Base-by-base conservation (phyloP, 2,113 vertebrate genomes). In the Perccottus glenii region DNA sequence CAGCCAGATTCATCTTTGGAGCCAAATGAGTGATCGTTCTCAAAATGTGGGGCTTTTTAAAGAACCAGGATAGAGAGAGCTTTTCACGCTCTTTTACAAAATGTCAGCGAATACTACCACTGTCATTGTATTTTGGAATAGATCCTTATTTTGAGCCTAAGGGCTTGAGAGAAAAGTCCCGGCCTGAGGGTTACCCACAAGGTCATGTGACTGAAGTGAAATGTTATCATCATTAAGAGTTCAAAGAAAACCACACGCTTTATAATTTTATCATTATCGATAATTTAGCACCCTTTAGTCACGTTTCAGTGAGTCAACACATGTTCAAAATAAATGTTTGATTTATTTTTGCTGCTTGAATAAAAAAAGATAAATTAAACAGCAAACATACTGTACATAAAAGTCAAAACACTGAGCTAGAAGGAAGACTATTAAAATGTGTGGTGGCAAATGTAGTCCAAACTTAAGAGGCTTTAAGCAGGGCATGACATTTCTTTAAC, bases 1-100 rank as follows among this genome's bases (percentile, higher is more conserved):
- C 15, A 5, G n/a, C 56, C 1, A 15, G 40, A n/a, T 43, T 58
- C 56, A 58, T 58, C 38, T 55, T 55, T 15, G 33, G 52, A 55
- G 52, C 33, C 14, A 38, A 36, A 38, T 55, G 52, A 55, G n/a
- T 55, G 6, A 7, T 8, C 9, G 4, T 14, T 11, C 33, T 55
- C 33, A 55, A n/a, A 55, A n/a, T 38, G 14, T 8, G 33, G 5
- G 4, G 32, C 52, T 55, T 55, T 55, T 36, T 55, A 55, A 38
- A 33, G 52, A 27, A 10, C 33, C 11, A n/a, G n/a, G 52, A 55
- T 55, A 2, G 36, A 55, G 12, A 33, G 36, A 6, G 14, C 36
- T 55, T 55, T 15, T 36, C 33, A 55, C 14, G 52, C 52, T 27
- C 19, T 55, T 51, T 55, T 8, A n/a, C 33, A 9, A 36, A 55